These are phyloP conservation scores for Rhizomys pruinosus DNA, from an alignment of 2,113 vertebrate genomes.

Conservation along the genomic window DNA sequence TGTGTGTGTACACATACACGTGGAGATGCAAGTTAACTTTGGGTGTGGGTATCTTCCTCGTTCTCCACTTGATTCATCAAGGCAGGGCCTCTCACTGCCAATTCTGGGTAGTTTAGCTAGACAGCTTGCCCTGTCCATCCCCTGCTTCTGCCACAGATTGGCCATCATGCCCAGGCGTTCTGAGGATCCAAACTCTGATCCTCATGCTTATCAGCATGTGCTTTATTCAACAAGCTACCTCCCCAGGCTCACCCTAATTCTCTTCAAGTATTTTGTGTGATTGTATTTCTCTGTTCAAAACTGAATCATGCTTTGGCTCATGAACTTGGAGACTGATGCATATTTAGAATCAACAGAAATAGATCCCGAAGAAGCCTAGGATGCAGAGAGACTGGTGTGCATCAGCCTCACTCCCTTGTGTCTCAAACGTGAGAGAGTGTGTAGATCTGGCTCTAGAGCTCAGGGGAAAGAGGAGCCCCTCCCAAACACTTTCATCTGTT, in stretches of 20 bases:
- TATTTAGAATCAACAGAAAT: background rate
- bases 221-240: background rate
- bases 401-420: background rate
- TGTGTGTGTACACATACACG: background rate
- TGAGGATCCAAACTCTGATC: background rate
- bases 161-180: background rate
- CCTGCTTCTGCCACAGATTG: background rate
- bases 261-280: background rate
- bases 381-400: background rate
- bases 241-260: background rate
- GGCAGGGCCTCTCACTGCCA: background rate
- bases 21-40: background rate
- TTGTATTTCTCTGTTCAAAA: background rate
- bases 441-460: background rate
- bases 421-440: background rate
- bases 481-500: background rate
- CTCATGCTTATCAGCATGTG: background rate
- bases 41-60: background rate
- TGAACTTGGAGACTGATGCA: background rate
- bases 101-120: background rate
- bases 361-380: too few relatives aligned
- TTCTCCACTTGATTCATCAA: background rate
- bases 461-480: background rate
- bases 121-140: background rate
- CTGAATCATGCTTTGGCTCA: background rate